Evolutionary conservation across 2,797 vertebrate species (phyloP).

Genomic region (Platyrinchus mystaceus): DNA sequence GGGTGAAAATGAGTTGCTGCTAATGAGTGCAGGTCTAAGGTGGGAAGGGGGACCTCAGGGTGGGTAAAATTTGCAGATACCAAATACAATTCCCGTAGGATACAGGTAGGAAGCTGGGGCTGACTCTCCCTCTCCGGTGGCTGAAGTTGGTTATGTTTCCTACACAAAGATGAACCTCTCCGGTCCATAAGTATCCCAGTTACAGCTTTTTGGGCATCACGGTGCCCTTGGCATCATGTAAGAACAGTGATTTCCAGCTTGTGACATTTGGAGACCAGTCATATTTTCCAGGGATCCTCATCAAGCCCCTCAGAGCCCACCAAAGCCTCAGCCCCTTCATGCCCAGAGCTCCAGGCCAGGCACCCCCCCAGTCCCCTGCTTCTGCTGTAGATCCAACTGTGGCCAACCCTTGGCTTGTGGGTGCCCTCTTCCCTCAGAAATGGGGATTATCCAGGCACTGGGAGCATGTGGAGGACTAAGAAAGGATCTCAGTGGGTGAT

Average conservation of each 20-base stretch:
- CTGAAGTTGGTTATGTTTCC: accelerated
- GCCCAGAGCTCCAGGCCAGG: not conserved
- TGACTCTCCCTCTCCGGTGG: too few species aligned
- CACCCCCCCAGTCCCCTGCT: too few species aligned
- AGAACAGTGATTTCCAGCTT: not conserved
- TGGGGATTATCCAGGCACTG: accelerated
- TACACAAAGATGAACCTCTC: not conserved
- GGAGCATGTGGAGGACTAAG: not conserved
- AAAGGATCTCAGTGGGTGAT: not conserved
- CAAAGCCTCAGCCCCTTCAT: not conserved
- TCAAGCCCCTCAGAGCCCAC: accelerated
- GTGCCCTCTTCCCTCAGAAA: not conserved
- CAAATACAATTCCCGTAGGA: not conserved
- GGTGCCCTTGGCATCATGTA: accelerated
- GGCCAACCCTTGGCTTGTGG: too few species aligned
- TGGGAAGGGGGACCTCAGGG: not conserved
- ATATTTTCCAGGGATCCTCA: not conserved
- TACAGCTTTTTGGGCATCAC: accelerated
- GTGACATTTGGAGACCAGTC: not conserved
- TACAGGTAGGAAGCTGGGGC: not conserved
- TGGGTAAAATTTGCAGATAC: not conserved
- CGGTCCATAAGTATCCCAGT: accelerated
- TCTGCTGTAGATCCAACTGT: accelerated
- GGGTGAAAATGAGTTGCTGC: not conserved
- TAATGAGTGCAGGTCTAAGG: too few species aligned